phyloP scores from a whole-genome alignment of 1,140 invertebrate species.

The Lordiphosa mommai region DNA sequence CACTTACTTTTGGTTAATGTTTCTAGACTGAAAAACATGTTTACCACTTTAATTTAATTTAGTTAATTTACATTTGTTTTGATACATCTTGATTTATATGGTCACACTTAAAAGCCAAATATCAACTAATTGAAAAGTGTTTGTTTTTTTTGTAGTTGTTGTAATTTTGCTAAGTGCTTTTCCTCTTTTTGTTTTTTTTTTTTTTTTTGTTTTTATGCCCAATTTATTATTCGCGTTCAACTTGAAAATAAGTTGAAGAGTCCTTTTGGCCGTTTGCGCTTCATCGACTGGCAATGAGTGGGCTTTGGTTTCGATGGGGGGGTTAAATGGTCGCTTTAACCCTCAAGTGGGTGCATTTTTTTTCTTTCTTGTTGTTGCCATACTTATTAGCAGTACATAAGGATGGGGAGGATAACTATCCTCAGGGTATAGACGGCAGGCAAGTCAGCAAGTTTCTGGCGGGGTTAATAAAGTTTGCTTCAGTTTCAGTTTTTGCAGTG shows the following conservation, averaged over 20 bases:
- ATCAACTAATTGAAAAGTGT: background rate
- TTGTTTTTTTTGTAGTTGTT: background rate
- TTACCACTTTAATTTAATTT: no score
- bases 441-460: constrained; percentile 9
- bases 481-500: constrained; percentile 16
- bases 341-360: constrained; percentile 24
- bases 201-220: background rate
- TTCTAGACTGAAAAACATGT: no score
- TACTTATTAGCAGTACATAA: constrained; percentile 55
- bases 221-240: constrained; percentile 45
- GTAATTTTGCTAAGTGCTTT: constrained; percentile 6
- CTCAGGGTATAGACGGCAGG: constrained; percentile 16
- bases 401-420: constrained; percentile 29
- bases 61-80: no score
- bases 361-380: constrained; percentile 21
- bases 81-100: no score
- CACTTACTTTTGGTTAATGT: no score
- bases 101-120: no score
- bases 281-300: constrained; percentile 40
- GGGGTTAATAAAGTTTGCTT: constrained; percentile 29
- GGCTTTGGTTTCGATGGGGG: constrained; percentile 8
- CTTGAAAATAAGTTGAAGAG: constrained; percentile 37
- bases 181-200: background rate
- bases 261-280: constrained; percentile 29
- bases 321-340: constrained; percentile 18